Evolutionary conservation across 2,113 vertebrate species (phyloP).

Genomic region (Tyrannus savana): DNA sequence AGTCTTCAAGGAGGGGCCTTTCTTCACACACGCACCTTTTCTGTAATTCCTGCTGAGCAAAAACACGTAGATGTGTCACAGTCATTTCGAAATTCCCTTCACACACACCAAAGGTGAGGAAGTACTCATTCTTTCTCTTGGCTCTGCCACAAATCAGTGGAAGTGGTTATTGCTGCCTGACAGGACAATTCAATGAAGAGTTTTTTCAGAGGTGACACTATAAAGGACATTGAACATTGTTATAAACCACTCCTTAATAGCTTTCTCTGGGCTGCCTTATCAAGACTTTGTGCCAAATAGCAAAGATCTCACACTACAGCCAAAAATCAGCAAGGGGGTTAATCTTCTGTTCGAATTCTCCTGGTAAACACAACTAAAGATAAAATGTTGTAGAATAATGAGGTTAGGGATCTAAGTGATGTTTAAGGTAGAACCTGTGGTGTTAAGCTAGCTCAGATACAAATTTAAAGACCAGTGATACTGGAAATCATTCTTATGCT

Average conservation of each 20-base stretch:
- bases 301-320: not conserved
- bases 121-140: not conserved
- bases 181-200: not conserved
- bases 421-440: not conserved
- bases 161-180: not conserved
- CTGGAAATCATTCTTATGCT: not conserved
- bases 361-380: not conserved
- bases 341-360: not conserved
- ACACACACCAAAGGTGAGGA: not conserved
- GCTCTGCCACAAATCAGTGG: constrained; percentile 6
- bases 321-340: not conserved
- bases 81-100: not conserved
- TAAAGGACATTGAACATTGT: not conserved
- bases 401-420: not conserved
- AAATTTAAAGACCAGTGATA: not conserved
- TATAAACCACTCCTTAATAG: not conserved
- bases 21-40: not conserved
- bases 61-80: not conserved
- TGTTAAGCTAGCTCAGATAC: not conserved
- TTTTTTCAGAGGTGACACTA: not conserved
- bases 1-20: not conserved
- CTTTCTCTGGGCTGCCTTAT: not conserved
- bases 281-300: not conserved
- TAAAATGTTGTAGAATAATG: not conserved
- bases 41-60: not conserved